Conservation (phyloP, 1,140 invertebrate species). For the Drosophila pectinifera region DNA sequence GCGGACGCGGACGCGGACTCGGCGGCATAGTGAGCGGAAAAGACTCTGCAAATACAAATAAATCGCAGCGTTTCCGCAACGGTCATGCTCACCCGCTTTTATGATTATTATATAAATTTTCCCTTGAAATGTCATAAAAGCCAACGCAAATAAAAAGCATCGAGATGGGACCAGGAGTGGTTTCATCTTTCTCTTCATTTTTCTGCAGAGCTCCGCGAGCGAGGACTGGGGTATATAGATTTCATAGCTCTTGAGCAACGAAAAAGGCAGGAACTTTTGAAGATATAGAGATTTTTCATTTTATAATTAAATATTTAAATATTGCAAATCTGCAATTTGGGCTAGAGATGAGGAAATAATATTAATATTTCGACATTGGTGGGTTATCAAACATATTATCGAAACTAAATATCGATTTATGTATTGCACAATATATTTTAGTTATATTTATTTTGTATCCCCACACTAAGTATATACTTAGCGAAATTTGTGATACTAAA, state of each 20-base stretch:
- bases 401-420: too few species aligned
- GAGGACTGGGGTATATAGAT: neutral
- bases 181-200: slow-evolving; percentile 25
- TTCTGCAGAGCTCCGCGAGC: neutral
- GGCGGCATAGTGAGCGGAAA: slow-evolving; percentile 27
- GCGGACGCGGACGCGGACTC: slow-evolving; percentile 2
- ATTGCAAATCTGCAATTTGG: too few species aligned
- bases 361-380: too few species aligned
- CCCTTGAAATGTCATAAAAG: slow-evolving; percentile 68
- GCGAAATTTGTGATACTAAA: too few species aligned
- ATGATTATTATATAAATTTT: slow-evolving; percentile 82
- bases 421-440: too few species aligned
- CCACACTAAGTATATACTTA: too few species aligned
- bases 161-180: slow-evolving; percentile 23
- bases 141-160: slow-evolving; percentile 68
- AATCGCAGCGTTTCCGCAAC: slow-evolving; percentile 78
- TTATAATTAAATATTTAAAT: too few species aligned
- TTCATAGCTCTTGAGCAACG: neutral
- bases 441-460: too few species aligned
- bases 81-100: slow-evolving; percentile 76
- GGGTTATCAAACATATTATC: too few species aligned
- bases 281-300: too few species aligned
- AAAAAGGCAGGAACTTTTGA: neutral
- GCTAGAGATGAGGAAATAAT: too few species aligned
- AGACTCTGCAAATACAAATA: slow-evolving; percentile 77